Conservation (phyloP, 2,797 vertebrate species). For the Mycteria americana region DNA sequence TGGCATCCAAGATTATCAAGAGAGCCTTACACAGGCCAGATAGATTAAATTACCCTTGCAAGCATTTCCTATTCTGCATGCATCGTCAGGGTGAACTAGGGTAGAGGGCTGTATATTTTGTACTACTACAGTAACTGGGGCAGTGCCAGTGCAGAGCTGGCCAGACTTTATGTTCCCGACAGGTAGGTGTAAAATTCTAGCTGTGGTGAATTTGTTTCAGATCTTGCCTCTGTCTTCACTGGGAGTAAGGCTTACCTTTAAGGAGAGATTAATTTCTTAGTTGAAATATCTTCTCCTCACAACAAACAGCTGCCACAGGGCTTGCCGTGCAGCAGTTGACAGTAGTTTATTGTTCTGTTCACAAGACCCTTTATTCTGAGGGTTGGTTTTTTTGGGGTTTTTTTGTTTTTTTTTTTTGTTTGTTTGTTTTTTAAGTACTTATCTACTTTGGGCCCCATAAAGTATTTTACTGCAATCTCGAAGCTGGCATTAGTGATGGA, state of each 20-base stretch:
- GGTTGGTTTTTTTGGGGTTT: not conserved
- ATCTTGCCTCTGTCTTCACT: not conserved
- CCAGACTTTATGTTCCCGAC: not conserved
- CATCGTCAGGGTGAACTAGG: not conserved
- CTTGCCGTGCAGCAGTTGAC: not conserved
- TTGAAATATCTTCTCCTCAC: not conserved
- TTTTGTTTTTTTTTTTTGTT: too few species aligned
- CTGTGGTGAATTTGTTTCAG: not conserved
- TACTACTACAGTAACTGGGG: not conserved
- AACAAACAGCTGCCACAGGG: not conserved
- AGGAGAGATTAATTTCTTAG: not conserved
- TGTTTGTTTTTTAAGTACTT: not conserved
- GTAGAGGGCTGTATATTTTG: not conserved
- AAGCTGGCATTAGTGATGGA: not conserved
- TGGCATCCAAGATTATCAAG: not conserved
- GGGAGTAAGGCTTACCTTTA: not conserved
- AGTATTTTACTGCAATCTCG: not conserved
- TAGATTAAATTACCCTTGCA: slow-evolving; percentile 41
- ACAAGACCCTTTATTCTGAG: not conserved
- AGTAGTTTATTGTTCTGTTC: not conserved
- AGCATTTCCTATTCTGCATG: not conserved
- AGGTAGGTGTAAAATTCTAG: not conserved
- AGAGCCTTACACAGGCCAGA: slow-evolving; percentile 11
- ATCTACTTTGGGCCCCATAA: not conserved
- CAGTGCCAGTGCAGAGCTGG: not conserved